Percentiles rank a stretch among this genome's conserved stretches.
phyloP scores from a whole-genome alignment of 2,888 invertebrate genomes.

The Dynastes maya region DNA sequence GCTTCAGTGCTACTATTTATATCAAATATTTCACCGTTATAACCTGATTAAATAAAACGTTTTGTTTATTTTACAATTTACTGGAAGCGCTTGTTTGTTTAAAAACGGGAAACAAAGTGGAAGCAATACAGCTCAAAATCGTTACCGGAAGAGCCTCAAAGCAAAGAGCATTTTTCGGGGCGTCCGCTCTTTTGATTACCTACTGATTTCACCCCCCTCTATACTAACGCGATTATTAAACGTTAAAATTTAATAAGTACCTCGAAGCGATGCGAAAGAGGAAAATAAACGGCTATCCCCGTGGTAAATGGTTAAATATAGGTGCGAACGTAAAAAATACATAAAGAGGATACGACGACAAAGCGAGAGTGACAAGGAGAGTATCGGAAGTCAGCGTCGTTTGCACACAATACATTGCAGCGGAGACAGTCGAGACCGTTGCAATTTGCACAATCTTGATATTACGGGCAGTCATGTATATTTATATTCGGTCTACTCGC shows the following conservation, averaged over 20 bases:
- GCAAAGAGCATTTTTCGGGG: not conserved
- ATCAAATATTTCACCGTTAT: no score
- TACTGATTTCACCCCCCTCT: not conserved
- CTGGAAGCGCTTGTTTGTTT: not conserved
- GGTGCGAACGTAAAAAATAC: constrained; percentile 66
- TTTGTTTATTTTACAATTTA: not conserved
- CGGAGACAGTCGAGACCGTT: constrained; percentile 10
- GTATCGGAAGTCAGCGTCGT: not conserved
- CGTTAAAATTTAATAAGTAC: constrained; percentile 68
- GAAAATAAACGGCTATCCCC: constrained; percentile 66
- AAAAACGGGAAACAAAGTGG: not conserved
- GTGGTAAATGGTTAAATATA: constrained; percentile 61
- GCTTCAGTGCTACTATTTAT: no score
- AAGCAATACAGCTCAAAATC: not conserved
- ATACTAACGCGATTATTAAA: constrained; percentile 64
- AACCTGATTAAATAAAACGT: not conserved
- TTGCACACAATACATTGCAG: constrained; percentile 4
- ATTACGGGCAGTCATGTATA: constrained; percentile 68
- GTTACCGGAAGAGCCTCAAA: not conserved
- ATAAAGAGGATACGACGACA: constrained; percentile 49
- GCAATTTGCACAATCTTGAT: constrained; percentile 69
- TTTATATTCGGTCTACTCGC: constrained; percentile 63
- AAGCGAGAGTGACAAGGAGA: constrained; percentile 41
- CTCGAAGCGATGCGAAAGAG: constrained; percentile 58
- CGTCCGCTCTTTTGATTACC: constrained; percentile 18